Evolutionary conservation across 2,797 vertebrate genomes (phyloP).

Genomic region (Microcaecilia unicolor): DNA sequence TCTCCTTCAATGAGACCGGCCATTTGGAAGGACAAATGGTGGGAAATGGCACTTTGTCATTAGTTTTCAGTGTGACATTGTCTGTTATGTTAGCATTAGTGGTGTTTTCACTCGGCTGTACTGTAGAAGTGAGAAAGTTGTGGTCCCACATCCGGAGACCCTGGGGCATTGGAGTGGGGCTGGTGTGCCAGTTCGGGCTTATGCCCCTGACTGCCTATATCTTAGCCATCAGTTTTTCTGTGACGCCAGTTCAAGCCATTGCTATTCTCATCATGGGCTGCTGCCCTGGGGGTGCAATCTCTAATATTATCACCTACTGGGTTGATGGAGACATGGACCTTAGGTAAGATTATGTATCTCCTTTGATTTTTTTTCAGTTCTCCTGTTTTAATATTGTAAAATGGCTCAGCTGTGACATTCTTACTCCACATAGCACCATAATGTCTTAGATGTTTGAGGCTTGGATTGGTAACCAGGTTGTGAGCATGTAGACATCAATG

Average conservation of each 20-base stretch:
- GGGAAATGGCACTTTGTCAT: background rate
- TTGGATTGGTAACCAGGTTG: no score
- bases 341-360: conserved; percentile 32
- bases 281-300: conserved; percentile 46
- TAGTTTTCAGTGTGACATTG: conserved; percentile 14
- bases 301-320: conserved; percentile 56
- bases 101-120: conserved; percentile 53
- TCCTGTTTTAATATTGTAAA: no score
- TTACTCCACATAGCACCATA: no score
- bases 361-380: background rate
- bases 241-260: conserved; percentile 35
- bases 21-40: background rate
- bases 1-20: conserved; percentile 8
- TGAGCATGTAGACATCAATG: no score
- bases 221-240: conserved; percentile 29
- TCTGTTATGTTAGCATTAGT: conserved; percentile 34
- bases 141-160: conserved; percentile 42
- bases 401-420: no score
- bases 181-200: conserved; percentile 51
- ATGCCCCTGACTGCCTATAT: conserved; percentile 51
- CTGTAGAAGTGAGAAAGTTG: conserved; percentile 36
- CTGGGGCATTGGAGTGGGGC: conserved; percentile 44
- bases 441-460: no score
- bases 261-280: conserved; percentile 48
- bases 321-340: conserved; percentile 60